Evolutionary conservation across 2,113 vertebrate genomes (phyloP).

Genomic region (Oenanthe melanoleuca): DNA sequence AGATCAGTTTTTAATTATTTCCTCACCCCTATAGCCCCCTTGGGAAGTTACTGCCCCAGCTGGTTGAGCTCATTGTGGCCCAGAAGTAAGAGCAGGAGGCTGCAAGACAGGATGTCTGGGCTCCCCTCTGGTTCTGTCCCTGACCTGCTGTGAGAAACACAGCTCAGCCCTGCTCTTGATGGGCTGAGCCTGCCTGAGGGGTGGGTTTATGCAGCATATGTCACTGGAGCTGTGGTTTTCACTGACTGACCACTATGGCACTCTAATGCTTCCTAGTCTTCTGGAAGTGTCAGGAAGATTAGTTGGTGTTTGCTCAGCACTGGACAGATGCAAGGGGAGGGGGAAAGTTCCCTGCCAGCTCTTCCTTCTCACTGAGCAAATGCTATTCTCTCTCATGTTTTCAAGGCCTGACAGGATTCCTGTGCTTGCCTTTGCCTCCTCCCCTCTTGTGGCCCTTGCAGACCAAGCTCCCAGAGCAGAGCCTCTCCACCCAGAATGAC

Average conservation of each 20-base stretch:
- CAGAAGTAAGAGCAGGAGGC: not conserved
- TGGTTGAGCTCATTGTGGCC: not conserved
- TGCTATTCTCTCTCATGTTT: not conserved
- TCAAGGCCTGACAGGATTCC: not conserved
- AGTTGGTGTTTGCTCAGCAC: not conserved
- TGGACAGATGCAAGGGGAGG: not conserved
- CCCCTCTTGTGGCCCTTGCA: not conserved
- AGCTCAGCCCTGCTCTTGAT: not conserved
- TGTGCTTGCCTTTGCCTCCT: not conserved
- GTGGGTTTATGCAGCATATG: not conserved
- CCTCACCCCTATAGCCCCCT: not conserved
- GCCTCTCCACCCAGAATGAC: not conserved
- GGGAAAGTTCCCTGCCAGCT: not conserved
- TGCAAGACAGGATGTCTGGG: conserved; percentile 43
- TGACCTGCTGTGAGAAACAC: not conserved
- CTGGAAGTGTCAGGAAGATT: conserved; percentile 4
- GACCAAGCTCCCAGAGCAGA: not conserved
- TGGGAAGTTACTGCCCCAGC: not conserved
- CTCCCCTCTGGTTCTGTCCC: not conserved
- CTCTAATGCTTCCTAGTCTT: not conserved
- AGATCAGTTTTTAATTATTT: conserved; percentile 25
- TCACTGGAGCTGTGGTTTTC: not conserved
- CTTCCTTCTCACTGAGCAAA: conserved; percentile 1
- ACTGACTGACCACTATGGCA: not conserved
- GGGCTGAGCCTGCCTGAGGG: not conserved